Percentiles rank a stretch among this genome's conserved stretches.
Conservation (phyloP, 2,888 invertebrate species). For the Diaphora mendica region DNA sequence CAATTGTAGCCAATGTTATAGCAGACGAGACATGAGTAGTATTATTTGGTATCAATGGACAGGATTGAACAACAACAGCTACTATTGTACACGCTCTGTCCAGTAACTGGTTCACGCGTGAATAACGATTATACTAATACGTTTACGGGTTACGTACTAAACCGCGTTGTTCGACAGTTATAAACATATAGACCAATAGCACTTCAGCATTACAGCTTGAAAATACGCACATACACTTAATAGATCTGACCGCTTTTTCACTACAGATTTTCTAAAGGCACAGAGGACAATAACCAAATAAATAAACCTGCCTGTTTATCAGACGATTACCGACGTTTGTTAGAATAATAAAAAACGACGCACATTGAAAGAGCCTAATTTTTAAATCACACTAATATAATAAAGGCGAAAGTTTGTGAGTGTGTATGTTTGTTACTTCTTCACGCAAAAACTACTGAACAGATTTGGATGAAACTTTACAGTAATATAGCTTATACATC, state of each 20-base stretch:
- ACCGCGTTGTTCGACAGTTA: neutral
- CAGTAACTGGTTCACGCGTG: conserved; percentile 47
- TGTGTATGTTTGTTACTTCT: too few species aligned
- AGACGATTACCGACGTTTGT: neutral
- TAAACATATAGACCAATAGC: neutral
- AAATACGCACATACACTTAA: neutral
- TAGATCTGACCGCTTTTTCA: neutral
- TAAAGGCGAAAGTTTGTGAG: too few species aligned
- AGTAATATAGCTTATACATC: too few species aligned
- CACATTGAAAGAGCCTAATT: too few species aligned
- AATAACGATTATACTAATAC: conserved; percentile 49
- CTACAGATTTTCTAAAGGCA: neutral
- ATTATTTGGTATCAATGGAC: conserved; percentile 36
- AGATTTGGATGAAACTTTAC: too few species aligned
- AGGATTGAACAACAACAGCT: conserved; percentile 42
- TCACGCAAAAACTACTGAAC: too few species aligned
- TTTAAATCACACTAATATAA: too few species aligned
- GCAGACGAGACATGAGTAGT: conserved; percentile 33
- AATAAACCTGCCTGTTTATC: neutral
- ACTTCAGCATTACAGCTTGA: neutral
- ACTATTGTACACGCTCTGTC: conserved; percentile 36
- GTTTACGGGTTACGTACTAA: conserved; percentile 22
- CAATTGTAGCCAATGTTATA: neutral
- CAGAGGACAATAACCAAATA: neutral
- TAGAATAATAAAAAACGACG: too few species aligned